Evolutionary conservation across 2,113 vertebrate species (phyloP), one percentile per base, ranked within the genome.

Genomic region (Phoxinus phoxinus): DNA sequence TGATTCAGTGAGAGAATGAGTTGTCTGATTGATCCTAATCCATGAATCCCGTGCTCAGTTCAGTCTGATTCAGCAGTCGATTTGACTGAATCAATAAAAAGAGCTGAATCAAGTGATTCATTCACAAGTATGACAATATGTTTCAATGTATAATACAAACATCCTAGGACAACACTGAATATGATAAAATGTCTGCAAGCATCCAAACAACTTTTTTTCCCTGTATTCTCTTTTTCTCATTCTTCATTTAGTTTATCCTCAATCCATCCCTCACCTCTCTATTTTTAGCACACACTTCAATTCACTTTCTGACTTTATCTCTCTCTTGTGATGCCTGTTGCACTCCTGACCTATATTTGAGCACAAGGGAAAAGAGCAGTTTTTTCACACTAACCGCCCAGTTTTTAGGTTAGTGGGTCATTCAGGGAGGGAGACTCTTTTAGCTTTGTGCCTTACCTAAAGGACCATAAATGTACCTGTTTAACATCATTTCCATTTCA

Each of bases 321-420:
- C 85, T 73, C 79, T 81, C 79, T 69, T 6, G 1, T 53, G 59
- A 32, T 69, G 19, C 63, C 63, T 30, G 63, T 80, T 85, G 86
- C 71, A 85, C 72, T 77, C 89, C 83, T 94, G 94, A 94, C 94
- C 93, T 93, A 94, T 90, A 93, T 93, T 91, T 41, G 35, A 85
- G 87, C 83, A 87, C 89, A 15, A 74, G 69, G 82, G 83, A 80
- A 85, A 86, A 85, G 82, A 86, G 88, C 82, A 72, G 86, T 84
- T 86, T 87, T 17, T 89, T 89, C 88, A 92, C 91, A 91, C 90
- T 48, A 27, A 85, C 80, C 74, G 71, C 87, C 75, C 89, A 8
- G 86, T 95, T 95, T 94, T 91, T 95, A 91, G 94, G 94, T 95
- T 93, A 95, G 92, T 95, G 89, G 93, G 93, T 89, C 93, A 92